A percentile compares a stretch with the other conserved stretches of the same genome.
Evolutionary conservation across 2,113 vertebrate species (phyloP).

Genomic region (Paramisgurnus dabryanus): DNA sequence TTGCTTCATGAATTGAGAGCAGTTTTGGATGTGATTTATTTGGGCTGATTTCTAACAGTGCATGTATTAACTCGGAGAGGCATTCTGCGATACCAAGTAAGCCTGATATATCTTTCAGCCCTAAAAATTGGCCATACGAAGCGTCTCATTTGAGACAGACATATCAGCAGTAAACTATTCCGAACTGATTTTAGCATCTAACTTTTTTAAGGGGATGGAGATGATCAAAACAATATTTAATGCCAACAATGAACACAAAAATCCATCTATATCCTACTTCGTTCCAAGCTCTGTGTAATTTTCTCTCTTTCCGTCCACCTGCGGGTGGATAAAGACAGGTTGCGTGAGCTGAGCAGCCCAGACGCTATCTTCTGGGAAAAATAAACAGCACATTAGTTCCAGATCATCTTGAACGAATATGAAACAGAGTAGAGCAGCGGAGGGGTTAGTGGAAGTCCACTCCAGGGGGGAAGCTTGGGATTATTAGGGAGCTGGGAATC

Average conservation of each 20-base stretch:
- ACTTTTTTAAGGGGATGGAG: neutral
- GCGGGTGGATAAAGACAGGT: constrained; percentile 61
- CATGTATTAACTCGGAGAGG: neutral
- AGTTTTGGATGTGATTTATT: neutral
- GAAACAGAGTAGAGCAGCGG: constrained; percentile 55
- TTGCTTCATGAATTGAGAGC: too few species aligned
- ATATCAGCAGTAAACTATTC: neutral
- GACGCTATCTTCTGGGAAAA: constrained; percentile 63
- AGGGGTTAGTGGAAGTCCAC: constrained; percentile 64
- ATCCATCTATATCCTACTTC: constrained; percentile 15
- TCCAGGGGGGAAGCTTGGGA: constrained; percentile 55
- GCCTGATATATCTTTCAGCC: neutral
- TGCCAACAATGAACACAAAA: constrained; percentile 44
- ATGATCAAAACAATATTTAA: constrained; percentile 25
- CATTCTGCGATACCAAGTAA: neutral
- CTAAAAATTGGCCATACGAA: neutral
- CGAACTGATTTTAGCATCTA: constrained; percentile 6
- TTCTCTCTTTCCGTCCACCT: constrained; percentile 49
- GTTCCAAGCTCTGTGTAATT: constrained; percentile 11
- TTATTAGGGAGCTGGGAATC: constrained; percentile 62
- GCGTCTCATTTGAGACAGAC: constrained; percentile 6
- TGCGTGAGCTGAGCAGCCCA: constrained; percentile 59
- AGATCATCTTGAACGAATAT: constrained; percentile 67
- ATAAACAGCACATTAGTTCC: constrained; percentile 74
- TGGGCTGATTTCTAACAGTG: neutral